phyloP scores from a whole-genome alignment of 35 echinoderm and acorn worm species.

The Lytechinus variegatus region DNA sequence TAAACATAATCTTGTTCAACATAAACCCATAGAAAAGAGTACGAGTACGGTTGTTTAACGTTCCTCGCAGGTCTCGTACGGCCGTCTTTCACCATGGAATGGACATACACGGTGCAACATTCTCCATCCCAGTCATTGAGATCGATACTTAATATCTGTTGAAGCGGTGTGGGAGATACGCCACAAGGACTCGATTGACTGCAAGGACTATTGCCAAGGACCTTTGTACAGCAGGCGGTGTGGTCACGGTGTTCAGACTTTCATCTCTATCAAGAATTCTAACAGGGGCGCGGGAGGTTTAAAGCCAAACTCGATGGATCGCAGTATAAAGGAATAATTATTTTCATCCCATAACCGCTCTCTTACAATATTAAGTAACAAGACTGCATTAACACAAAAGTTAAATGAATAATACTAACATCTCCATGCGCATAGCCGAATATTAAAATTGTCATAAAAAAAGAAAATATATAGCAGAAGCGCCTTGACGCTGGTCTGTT shows the following conservation, averaged over 20 bases:
- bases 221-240: background rate
- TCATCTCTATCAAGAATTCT: background rate
- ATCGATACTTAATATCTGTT: conserved; percentile 3
- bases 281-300: no score
- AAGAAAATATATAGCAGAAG: no score
- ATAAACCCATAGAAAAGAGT: background rate
- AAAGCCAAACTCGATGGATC: no score
- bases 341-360: no score
- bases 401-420: no score
- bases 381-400: no score
- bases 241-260: background rate
- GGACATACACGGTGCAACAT: background rate
- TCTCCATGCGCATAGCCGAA: no score
- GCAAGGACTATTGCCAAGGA: background rate
- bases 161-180: background rate
- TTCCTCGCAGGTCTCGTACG: background rate
- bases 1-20: background rate
- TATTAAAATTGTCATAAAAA: no score
- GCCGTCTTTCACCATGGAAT: background rate
- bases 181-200: background rate
- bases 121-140: background rate
- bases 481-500: no score
- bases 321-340: no score
- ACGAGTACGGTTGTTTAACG: background rate
- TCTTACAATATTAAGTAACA: no score